Percentiles rank a stretch among this genome's conserved stretches.
These are phyloP conservation scores for Sardina pilchardus DNA, from an alignment of 2,113 vertebrate species.

Conservation along the genomic window DNA sequence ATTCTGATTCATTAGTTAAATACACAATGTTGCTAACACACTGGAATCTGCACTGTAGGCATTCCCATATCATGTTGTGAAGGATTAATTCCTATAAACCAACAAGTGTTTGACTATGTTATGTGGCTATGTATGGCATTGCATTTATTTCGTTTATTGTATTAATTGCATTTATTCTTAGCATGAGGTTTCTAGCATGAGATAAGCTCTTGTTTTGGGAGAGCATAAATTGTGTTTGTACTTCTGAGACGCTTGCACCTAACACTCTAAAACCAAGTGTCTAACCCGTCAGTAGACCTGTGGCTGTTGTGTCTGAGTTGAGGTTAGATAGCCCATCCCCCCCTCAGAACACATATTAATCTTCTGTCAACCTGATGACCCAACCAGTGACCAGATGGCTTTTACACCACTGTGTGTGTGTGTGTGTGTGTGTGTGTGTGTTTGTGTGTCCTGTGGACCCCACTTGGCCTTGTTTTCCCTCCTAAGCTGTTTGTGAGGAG, in stretches of 20 bases:
- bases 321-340: conserved; percentile 25
- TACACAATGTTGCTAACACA: too few species aligned
- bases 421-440: conserved; percentile 28
- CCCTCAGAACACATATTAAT: conserved; percentile 16
- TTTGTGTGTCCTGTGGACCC: conserved; percentile 18
- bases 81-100: not conserved
- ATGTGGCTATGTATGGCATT: not conserved
- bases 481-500: not conserved
- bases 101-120: not conserved
- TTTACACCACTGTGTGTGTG: conserved; percentile 24
- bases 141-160: too few species aligned
- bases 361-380: conserved; percentile 28
- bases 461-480: not conserved
- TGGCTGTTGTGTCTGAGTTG: conserved; percentile 29
- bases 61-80: not conserved
- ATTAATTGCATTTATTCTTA: not conserved
- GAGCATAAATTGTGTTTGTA: conserved; percentile 6
- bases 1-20: too few species aligned
- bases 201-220: not conserved
- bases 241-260: not conserved
- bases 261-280: not conserved
- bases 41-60: too few species aligned
- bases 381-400: conserved; percentile 38
- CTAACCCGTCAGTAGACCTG: not conserved
- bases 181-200: too few species aligned